Conservation (phyloP, 2,113 vertebrate species). For the human (Homo sapiens) region GRCh38 chr21:37434001-37434500, state of each 20-base stretch:
- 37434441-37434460: constrained; percentile 69
- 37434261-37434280: constrained; percentile 59
- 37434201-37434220: background rate
- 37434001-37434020: background rate
- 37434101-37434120: background rate
- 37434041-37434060: background rate
- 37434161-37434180: background rate
- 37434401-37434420: constrained; percentile 55
- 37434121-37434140: background rate
- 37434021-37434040: background rate
- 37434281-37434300: constrained; percentile 36
- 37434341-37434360: constrained; percentile 63
- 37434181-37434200: background rate
- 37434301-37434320: constrained; percentile 56
- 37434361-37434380: constrained; percentile 57
- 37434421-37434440: constrained; percentile 45
- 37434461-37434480: constrained; percentile 50
- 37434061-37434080: background rate
- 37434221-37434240: constrained; percentile 43
- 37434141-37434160: background rate
- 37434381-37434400: constrained; percentile 50
- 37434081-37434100: background rate
- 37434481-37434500: constrained; percentile 5
- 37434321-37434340: constrained; percentile 71
- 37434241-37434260: constrained; percentile 63